Percentiles rank a stretch among this genome's conserved stretches.
phyloP scores from a whole-genome alignment of 1,140 invertebrate species.

The Sogatella furcifera region DNA sequence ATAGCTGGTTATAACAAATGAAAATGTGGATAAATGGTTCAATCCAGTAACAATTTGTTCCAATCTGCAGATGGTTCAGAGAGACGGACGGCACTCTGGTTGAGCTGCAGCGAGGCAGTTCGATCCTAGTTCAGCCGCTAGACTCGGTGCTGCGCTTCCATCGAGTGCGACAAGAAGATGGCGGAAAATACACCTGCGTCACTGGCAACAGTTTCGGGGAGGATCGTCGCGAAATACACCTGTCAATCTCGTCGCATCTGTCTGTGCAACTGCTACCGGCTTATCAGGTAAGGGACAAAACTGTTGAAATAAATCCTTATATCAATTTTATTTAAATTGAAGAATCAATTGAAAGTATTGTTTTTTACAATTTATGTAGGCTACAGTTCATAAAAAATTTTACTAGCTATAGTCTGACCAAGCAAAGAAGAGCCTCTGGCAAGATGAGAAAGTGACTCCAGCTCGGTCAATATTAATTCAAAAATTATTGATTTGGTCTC shows the following conservation, averaged over 20 bases:
- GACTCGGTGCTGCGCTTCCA: conserved; percentile 45
- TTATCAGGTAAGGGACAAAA: conserved; percentile 41
- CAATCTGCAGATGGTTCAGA: conserved; percentile 45
- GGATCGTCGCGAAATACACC: conserved; percentile 53
- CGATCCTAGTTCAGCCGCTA: conserved; percentile 30
- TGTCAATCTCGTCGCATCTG: conserved; percentile 56
- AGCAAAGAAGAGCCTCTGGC: no score
- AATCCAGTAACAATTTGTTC: no score
- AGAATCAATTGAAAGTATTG: no score
- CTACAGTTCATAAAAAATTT: no score
- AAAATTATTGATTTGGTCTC: no score
- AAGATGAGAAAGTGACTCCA: no score
- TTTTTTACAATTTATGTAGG: no score
- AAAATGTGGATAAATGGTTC: no score
- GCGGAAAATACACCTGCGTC: conserved; percentile 66
- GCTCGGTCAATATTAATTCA: no score
- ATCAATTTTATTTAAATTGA: no score
- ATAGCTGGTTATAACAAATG: no score
- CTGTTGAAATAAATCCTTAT: background rate
- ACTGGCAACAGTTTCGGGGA: conserved; percentile 76
- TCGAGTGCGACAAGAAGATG: conserved; percentile 49
- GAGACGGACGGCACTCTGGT: conserved; percentile 47
- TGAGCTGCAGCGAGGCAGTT: conserved; percentile 29
- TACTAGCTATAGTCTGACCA: no score
- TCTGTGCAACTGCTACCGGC: conserved; percentile 59